Conservation (phyloP, 2,113 vertebrate genomes). For the Phasianus colchicus region DNA sequence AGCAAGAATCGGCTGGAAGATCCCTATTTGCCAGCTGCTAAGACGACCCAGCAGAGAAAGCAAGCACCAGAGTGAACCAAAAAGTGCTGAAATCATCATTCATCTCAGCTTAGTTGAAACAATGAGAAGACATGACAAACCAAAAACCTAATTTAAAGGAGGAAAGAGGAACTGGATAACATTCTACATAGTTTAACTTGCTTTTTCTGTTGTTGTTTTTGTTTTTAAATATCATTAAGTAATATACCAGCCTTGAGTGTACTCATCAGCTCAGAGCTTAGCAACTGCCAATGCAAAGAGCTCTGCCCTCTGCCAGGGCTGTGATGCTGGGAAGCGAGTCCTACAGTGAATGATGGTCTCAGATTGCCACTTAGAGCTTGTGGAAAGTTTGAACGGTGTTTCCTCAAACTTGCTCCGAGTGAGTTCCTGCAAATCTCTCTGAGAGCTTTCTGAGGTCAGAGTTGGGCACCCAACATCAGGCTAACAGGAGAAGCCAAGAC, state of each 20-base stretch:
- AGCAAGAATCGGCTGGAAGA: not conserved
- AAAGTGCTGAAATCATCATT: not conserved
- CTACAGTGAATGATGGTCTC: not conserved
- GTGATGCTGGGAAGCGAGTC: not conserved
- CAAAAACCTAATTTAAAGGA: not conserved
- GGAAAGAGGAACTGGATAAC: not conserved
- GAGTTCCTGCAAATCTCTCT: not conserved
- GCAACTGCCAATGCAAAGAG: not conserved
- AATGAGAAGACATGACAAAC: not conserved
- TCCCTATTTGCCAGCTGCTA: not conserved
- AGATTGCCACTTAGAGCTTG: not conserved
- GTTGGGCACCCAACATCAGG: not conserved
- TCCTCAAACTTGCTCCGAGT: not conserved
- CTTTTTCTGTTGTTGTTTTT: not conserved
- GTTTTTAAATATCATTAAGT: not conserved
- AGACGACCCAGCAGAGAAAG: not conserved
- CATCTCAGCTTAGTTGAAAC: not conserved
- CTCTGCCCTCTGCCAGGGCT: not conserved
- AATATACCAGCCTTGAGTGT: not conserved
- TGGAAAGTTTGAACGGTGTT: not conserved
- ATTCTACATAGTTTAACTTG: not conserved
- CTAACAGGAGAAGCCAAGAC: no score
- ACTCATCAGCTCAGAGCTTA: not conserved
- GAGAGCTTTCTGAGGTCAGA: not conserved
- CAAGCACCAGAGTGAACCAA: not conserved